Percentiles rank a stretch among this genome's conserved stretches.
These are phyloP conservation scores for Meandrina meandrites DNA, from an alignment of 92 coral and sea anemone genomes.

Conservation along the genomic window DNA sequence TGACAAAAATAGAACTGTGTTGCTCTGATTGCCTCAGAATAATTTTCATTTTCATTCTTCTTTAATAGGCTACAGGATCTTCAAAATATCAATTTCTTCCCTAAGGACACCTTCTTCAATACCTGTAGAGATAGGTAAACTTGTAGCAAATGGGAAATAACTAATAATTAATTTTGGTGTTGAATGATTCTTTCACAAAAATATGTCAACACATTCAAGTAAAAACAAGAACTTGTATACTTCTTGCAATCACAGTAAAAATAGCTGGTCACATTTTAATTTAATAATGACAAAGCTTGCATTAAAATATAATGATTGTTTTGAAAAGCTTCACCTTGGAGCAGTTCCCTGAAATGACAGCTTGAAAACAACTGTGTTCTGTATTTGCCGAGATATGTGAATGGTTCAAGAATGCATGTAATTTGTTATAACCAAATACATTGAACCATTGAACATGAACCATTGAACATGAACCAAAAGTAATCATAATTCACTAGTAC, in stretches of 20 bases:
- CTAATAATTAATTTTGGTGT: not conserved
- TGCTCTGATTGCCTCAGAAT: not conserved
- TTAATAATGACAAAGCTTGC: not conserved
- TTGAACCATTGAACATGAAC: too few species aligned
- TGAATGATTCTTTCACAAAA: not conserved
- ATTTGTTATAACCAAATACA: not conserved
- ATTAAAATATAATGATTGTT: not conserved
- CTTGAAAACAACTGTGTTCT: not conserved
- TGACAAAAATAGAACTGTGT: constrained; percentile 3
- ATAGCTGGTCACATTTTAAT: too few species aligned
- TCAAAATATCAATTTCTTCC: not conserved
- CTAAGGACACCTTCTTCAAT: not conserved
- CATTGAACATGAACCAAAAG: not conserved
- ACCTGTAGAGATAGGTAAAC: not conserved
- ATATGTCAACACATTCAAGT: not conserved
- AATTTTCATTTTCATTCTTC: not conserved
- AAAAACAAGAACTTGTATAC: not conserved
- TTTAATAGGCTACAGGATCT: not conserved
- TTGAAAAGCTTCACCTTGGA: not conserved
- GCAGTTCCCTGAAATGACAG: not conserved
- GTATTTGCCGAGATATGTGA: not conserved
- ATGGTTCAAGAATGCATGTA: not conserved
- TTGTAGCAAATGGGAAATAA: not conserved
- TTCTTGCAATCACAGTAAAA: not conserved
- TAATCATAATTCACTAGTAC: not conserved